Percentiles rank a stretch among this genome's conserved stretches.
phyloP scores from a whole-genome alignment of 2,888 invertebrate genomes.

The Lepidocyrtinus sp. region DNA sequence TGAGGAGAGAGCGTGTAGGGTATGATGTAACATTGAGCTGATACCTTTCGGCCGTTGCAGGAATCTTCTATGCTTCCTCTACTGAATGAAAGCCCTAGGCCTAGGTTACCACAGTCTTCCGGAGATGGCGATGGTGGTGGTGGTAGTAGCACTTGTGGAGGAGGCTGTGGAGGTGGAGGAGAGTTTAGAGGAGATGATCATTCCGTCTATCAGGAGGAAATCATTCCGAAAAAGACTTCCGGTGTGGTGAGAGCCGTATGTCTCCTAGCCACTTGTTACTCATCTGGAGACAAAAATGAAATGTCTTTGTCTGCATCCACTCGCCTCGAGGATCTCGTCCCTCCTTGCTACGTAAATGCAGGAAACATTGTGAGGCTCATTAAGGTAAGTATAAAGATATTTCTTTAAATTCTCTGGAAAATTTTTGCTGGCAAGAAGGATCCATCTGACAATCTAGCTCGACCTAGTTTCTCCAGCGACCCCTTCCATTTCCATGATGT shows the following conservation, averaged over 20 bases:
- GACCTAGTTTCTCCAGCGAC: background rate
- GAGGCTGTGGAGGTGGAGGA: conserved; percentile 36
- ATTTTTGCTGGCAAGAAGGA: no score
- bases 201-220: conserved; percentile 54
- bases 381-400: conserved; percentile 73
- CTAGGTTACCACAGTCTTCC: conserved; percentile 44
- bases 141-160: conserved; percentile 43
- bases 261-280: conserved; percentile 72
- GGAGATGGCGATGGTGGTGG: conserved; percentile 68
- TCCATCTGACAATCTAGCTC: no score
- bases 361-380: conserved; percentile 77
- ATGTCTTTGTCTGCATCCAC: conserved; percentile 73
- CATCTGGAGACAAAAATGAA: conserved; percentile 72
- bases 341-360: conserved; percentile 76
- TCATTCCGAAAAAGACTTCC: conserved; percentile 64
- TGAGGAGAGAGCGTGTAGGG: background rate
- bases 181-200: conserved; percentile 41
- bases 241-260: conserved; percentile 70
- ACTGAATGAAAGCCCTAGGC: conserved; percentile 65
- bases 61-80: conserved; percentile 68
- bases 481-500: background rate
- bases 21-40: background rate
- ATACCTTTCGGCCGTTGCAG: no score
- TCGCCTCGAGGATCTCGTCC: conserved; percentile 75
- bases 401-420: no score